Conservation (phyloP, 35 echinoderm and acorn worm species). For the Eucidaris tribuloides region DNA sequence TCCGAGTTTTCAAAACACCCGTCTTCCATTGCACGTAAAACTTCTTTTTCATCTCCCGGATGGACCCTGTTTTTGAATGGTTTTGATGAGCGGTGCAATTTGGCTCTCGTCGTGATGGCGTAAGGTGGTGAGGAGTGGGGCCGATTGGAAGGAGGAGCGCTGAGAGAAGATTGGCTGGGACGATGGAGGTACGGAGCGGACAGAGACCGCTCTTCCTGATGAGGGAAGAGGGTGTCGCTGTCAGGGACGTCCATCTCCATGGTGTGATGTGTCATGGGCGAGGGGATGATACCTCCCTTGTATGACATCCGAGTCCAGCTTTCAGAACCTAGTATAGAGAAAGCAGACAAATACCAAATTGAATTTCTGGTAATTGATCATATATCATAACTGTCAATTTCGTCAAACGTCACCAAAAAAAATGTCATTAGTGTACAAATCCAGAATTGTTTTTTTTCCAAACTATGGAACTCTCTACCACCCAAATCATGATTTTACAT, state of each 20-base stretch:
- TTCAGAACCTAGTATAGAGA: conserved; percentile 4
- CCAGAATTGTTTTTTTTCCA: too few relatives aligned
- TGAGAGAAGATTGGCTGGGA: background rate
- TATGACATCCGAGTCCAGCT: conserved; percentile 12
- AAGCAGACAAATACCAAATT: background rate
- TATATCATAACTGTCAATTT: too few relatives aligned
- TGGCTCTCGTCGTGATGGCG: background rate
- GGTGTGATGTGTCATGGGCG: conserved; percentile 4
- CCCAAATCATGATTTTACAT: too few relatives aligned
- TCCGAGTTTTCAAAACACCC: too few relatives aligned
- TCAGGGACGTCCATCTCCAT: background rate
- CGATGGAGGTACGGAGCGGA: conserved; percentile 17
- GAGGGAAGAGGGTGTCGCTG: background rate
- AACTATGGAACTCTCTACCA: too few relatives aligned
- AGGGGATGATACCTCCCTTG: conserved; percentile 8
- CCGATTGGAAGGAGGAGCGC: background rate
- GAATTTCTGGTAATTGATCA: too few relatives aligned
- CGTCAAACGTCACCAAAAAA: too few relatives aligned
- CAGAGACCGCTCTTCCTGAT: conserved; percentile 1
- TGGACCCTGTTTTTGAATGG: conserved; percentile 1
- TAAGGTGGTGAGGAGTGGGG: conserved; percentile 15
- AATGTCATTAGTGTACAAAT: too few relatives aligned
- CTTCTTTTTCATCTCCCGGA: too few relatives aligned
- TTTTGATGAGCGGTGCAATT: background rate
- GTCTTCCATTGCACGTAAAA: too few relatives aligned